Evolutionary conservation across 2,888 invertebrate genomes (phyloP), one percentile per base, ranked within the genome.

Genomic region (Andrena trimmerana): DNA sequence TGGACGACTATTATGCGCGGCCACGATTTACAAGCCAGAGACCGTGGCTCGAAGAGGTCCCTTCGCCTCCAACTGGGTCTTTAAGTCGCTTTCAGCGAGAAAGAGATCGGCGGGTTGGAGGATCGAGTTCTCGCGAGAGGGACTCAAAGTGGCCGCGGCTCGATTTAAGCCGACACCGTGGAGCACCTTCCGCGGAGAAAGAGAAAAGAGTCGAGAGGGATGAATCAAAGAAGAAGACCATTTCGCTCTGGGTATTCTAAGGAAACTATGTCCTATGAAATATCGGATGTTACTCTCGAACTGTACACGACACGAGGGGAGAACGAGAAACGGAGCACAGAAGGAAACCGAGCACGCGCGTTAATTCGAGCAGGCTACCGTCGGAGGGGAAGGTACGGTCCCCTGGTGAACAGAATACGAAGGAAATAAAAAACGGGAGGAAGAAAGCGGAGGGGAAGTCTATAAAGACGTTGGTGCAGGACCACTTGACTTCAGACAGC

Each of bases 401-500:
- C 8, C 36, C 48, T 0, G 24, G 3, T 16, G 59, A 29, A 2
- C 7, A n/a, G 52, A 63, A 80, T 50, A 54, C 66, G 59, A 77
- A 33, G 42, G 69, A 29, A 33, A 65, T 48, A 66, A 36, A 33
- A 60, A 60, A 33, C 42, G 54, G 20, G 70, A 73, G 60, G 36
- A 62, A 67, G 66, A 62, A 27, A 50, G 59, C 52, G 42, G 3
- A 68, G 85, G 82, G 83, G 77, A 81, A 81, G 88, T 83, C 84
- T 87, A 91, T 90, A 90, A 90, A 91, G 90, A 89, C 84, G 86
- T 91, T 90, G 78, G 87, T 84, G 86, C 87, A 81, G 89, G 89
- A 82, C 85, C 91, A 90, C 90, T 91, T 90, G 89, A 90, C 88
- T 87, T 85, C 80, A 88, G 91, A 90, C 91, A 88, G 90, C 82